A percentile compares a stretch with the other conserved stretches of the same genome.
Conservation (phyloP, 2,113 vertebrate genomes). For the Anguilla rostrata region DNA sequence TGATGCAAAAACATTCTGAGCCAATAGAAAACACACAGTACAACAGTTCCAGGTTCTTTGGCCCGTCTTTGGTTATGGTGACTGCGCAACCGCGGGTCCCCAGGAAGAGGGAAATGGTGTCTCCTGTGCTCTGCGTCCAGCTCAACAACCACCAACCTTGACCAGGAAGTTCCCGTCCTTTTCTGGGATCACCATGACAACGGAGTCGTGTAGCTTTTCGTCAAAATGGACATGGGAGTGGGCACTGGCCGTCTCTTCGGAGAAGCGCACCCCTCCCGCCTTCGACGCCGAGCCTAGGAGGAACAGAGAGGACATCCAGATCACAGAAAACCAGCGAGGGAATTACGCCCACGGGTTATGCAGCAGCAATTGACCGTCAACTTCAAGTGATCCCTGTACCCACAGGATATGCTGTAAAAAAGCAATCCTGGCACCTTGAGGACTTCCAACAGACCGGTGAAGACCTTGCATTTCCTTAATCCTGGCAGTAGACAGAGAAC, state of each 20-base stretch:
- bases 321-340: neutral
- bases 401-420: neutral
- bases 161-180: constrained; percentile 72
- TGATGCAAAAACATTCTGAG: no score
- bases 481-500: neutral
- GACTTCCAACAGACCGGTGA: neutral
- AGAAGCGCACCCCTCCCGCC: constrained; percentile 66
- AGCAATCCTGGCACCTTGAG: neutral
- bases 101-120: neutral
- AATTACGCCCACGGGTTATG: neutral
- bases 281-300: constrained; percentile 58
- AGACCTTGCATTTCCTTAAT: neutral
- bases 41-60: no score
- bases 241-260: constrained; percentile 52
- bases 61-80: no score
- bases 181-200: constrained; percentile 73
- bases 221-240: constrained; percentile 74
- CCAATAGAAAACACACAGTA: no score
- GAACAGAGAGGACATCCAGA: neutral
- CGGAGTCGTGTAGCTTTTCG: constrained; percentile 74
- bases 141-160: constrained; percentile 59
- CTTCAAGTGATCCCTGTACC: constrained; percentile 24
- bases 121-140: neutral
- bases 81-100: no score
- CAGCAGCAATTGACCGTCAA: constrained; percentile 10